phyloP scores from a whole-genome alignment of 2,113 vertebrate genomes.

The Hiodon alosoides region DNA sequence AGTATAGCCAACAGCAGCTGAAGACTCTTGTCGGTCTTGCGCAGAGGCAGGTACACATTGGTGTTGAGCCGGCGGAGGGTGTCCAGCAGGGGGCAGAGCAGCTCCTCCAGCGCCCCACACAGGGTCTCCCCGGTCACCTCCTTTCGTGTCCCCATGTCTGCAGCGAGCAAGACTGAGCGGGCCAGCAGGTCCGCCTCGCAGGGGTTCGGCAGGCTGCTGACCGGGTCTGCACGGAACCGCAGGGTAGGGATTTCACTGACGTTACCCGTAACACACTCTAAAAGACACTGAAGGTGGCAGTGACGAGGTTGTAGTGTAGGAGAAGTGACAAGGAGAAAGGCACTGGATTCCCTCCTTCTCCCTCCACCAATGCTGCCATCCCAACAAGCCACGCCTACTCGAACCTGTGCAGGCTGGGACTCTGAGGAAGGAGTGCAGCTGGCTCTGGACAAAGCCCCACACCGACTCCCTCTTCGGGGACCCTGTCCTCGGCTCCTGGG shows the following conservation, averaged over 20 bases:
- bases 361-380: neutral
- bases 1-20: constrained; percentile 77
- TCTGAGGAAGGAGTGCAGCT: constrained; percentile 65
- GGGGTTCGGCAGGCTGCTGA: constrained; percentile 66
- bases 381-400: neutral
- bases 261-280: too few species aligned
- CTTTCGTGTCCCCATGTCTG: constrained; percentile 23
- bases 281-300: too few species aligned
- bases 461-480: constrained; percentile 31
- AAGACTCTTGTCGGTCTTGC: constrained; percentile 82
- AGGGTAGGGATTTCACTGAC: too few species aligned
- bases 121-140: constrained; percentile 21
- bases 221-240: constrained; percentile 52
- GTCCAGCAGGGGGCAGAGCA: constrained; percentile 79
- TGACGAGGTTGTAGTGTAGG: too few species aligned
- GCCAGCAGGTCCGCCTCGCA: constrained; percentile 78
- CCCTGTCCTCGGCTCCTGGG: neutral
- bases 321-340: too few species aligned
- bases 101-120: constrained; percentile 57
- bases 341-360: too few species aligned
- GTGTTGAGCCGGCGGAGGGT: constrained; percentile 75
- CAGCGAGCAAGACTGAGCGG: constrained; percentile 72
- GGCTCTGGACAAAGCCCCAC: constrained; percentile 42
- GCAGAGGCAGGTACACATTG: constrained; percentile 78
- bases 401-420: constrained; percentile 59